These are phyloP conservation scores for Lampropteryx suffumata DNA, from an alignment of 2,888 invertebrate genomes.

Conservation along the genomic window DNA sequence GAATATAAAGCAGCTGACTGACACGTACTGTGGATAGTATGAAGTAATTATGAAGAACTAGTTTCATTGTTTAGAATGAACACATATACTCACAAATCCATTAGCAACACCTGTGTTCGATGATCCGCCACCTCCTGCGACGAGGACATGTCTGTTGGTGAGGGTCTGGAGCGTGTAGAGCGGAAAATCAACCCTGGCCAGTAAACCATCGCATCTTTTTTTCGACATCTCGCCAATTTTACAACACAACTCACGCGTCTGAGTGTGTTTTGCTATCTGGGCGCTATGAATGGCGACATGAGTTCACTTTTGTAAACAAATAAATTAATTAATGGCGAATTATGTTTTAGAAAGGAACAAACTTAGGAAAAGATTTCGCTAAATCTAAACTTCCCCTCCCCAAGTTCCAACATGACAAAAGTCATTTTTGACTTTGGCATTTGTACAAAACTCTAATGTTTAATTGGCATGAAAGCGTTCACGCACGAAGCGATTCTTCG, in stretches of 20 bases:
- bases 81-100: conserved; percentile 91
- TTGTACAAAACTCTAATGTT: neutral
- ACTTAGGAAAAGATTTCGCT: conserved; percentile 62
- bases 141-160: conserved; percentile 95
- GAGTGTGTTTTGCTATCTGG: conserved; percentile 48
- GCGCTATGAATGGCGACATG: conserved; percentile 50
- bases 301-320: conserved; percentile 55
- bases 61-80: conserved; percentile 17
- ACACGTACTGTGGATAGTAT: conserved; percentile 44
- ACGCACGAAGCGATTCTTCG: no score
- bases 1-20: conserved; percentile 51
- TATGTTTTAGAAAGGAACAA: conserved; percentile 59
- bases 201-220: conserved; percentile 86
- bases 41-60: conserved; percentile 21
- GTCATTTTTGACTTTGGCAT: conserved; percentile 45
- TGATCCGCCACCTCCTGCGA: conserved; percentile 98
- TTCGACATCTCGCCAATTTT: conserved; percentile 67
- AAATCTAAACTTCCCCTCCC: conserved; percentile 39
- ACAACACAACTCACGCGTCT: conserved; percentile 41
- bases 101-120: conserved; percentile 98
- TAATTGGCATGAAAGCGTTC: neutral
- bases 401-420: conserved; percentile 81
- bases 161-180: conserved; percentile 95
- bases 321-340: conserved; percentile 48
- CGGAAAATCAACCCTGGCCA: conserved; percentile 96